Conservation (phyloP, 1,140 invertebrate genomes). For the Nomia melanderi region DNA sequence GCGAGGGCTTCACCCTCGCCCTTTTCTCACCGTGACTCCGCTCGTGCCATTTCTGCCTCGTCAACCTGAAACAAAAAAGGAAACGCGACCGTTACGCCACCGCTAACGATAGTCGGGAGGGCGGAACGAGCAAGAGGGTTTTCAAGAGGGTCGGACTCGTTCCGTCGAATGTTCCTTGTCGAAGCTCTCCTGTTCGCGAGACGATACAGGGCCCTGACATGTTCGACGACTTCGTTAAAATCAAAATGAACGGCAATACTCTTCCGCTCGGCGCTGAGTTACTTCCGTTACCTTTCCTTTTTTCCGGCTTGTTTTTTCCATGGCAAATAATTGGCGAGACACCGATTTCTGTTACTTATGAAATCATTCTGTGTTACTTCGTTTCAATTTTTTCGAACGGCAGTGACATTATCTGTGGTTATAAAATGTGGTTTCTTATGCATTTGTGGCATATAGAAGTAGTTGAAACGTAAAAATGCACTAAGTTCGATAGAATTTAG, state of each 20-base stretch:
- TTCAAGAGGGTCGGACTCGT: constrained; percentile 40
- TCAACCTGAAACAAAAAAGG: constrained; percentile 71
- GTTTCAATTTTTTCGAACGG: no score
- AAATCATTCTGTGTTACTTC: no score
- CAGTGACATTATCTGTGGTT: no score
- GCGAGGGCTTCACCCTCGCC: constrained; percentile 75
- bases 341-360: no score
- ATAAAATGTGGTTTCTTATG: no score
- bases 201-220: not conserved
- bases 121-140: not conserved
- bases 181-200: not conserved
- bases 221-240: not conserved
- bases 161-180: constrained; percentile 29
- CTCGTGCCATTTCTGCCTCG: constrained; percentile 72
- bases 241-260: not conserved
- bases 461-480: no score
- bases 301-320: no score
- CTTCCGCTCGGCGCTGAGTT: no score
- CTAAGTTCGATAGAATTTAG: no score
- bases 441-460: no score
- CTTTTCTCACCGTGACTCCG: constrained; percentile 75
- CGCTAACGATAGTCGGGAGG: constrained; percentile 31
- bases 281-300: no score
- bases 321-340: no score
- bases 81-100: constrained; percentile 41